These are phyloP conservation scores for Aethes cnicana DNA, from an alignment of 2,888 invertebrate species.

Conservation along the genomic window DNA sequence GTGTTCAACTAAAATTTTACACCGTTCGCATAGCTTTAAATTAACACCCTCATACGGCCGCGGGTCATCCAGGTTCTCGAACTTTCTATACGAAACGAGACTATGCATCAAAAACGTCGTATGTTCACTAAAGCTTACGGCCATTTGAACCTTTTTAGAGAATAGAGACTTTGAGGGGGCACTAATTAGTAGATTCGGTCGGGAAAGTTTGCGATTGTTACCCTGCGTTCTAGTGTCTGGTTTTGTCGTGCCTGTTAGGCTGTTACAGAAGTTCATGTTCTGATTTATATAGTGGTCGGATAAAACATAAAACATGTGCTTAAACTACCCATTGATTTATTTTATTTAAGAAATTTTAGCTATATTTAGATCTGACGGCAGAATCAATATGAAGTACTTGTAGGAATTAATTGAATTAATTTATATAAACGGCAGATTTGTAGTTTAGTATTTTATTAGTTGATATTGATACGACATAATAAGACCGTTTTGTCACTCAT, in stretches of 20 bases:
- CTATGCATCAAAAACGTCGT: not conserved
- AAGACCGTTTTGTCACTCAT: too few species aligned
- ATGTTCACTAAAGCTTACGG: not conserved
- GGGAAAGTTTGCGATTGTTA: constrained; percentile 59
- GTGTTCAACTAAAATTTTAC: too few species aligned
- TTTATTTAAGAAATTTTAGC: not conserved
- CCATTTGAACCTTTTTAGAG: not conserved
- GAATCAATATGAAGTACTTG: not conserved
- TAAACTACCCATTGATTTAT: not conserved
- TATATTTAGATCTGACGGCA: not conserved
- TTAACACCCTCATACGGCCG: constrained; percentile 33
- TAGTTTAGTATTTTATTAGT: too few species aligned
- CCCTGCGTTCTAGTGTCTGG: constrained; percentile 22
- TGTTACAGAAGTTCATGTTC: constrained; percentile 24
- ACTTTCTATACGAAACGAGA: constrained; percentile 47
- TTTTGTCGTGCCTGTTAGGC: constrained; percentile 9
- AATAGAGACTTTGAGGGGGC: constrained; percentile 38
- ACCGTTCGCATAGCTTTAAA: too few species aligned
- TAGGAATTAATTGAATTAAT: not conserved
- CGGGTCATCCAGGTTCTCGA: constrained; percentile 53
- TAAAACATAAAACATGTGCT: not conserved
- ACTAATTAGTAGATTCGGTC: constrained; percentile 74
- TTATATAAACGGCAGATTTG: too few species aligned
- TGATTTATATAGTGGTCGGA: constrained; percentile 13
- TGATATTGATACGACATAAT: too few species aligned